Evolutionary conservation across 2,797 vertebrate species (phyloP).

Genomic region (Typhlichthys eigenmanni): DNA sequence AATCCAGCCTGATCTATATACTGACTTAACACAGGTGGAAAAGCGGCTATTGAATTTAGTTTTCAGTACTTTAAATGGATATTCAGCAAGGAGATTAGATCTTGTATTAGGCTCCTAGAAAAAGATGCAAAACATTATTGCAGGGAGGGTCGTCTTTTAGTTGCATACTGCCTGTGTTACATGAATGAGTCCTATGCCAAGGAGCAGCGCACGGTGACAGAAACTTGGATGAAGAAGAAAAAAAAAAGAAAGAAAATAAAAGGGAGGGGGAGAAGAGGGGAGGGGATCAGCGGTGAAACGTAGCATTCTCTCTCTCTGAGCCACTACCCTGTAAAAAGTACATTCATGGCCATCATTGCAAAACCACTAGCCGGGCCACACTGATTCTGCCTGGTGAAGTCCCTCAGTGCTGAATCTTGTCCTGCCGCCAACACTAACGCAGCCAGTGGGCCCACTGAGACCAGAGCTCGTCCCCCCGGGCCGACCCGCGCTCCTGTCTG

Average conservation of each 20-base stretch:
- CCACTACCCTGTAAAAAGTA: slow-evolving; percentile 73
- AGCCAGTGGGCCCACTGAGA: slow-evolving; percentile 64
- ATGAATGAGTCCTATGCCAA: slow-evolving; percentile 60
- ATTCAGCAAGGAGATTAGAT: slow-evolving; percentile 81
- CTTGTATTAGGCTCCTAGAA: slow-evolving; percentile 80
- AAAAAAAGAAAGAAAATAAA: background rate
- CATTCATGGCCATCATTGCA: slow-evolving; percentile 75
- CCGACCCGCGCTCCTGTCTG: slow-evolving; percentile 51
- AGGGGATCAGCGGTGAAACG: slow-evolving; percentile 19
- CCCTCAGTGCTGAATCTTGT: slow-evolving; percentile 66
- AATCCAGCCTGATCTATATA: slow-evolving; percentile 84
- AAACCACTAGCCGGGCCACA: slow-evolving; percentile 64
- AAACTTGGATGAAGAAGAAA: background rate
- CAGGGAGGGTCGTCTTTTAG: slow-evolving; percentile 82
- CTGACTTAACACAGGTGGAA: slow-evolving; percentile 90
- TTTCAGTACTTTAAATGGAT: slow-evolving; percentile 80
- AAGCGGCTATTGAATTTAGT: slow-evolving; percentile 71
- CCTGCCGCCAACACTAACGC: slow-evolving; percentile 68
- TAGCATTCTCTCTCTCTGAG: slow-evolving; percentile 54
- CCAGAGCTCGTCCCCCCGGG: slow-evolving; percentile 51
- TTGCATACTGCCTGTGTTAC: slow-evolving; percentile 78
- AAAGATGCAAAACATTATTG: slow-evolving; percentile 93
- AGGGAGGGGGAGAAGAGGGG: background rate
- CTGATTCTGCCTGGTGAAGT: slow-evolving; percentile 62
- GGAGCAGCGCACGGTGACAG: slow-evolving; percentile 54